Percentiles rank a stretch among this genome's conserved stretches.
phyloP scores from a whole-genome alignment of 2,113 vertebrate species.

The Xiphophorus couchianus region DNA sequence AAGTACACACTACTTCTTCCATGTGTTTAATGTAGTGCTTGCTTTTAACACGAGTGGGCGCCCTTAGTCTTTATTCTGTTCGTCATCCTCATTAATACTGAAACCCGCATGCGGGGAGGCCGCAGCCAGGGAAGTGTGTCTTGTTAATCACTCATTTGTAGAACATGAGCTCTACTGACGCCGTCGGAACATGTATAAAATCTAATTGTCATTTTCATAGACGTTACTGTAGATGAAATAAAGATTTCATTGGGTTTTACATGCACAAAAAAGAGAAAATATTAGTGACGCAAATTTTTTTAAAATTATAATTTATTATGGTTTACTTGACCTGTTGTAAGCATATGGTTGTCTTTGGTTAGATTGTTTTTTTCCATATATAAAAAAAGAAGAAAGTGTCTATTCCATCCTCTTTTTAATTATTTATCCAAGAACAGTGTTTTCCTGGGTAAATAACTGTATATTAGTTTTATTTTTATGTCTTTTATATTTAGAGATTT shows the following conservation, averaged over 20 bases:
- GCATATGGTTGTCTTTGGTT: neutral
- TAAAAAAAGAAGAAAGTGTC: too few relatives aligned
- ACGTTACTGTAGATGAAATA: neutral
- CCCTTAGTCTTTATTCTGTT: conserved; percentile 27
- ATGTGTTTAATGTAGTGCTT: conserved; percentile 19
- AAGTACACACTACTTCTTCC: neutral
- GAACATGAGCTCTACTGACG: neutral
- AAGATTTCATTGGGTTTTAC: neutral
- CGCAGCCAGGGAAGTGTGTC: neutral
- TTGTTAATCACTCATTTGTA: neutral
- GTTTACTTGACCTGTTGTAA: neutral
- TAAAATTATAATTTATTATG: conserved; percentile 4
- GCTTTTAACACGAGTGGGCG: conserved; percentile 54
- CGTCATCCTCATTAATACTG: neutral
- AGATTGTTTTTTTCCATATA: neutral
- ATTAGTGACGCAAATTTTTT: neutral
- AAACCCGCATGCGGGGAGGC: neutral
- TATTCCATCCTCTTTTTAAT: neutral
- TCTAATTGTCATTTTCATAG: neutral
- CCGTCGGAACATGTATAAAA: neutral
- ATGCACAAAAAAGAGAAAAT: neutral
- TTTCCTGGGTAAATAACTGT: neutral
- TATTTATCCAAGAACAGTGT: neutral
- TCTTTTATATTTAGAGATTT: neutral
- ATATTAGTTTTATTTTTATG: too few relatives aligned